Conservation (phyloP, 2,797 vertebrate species). For the Diglossa cyanea region DNA sequence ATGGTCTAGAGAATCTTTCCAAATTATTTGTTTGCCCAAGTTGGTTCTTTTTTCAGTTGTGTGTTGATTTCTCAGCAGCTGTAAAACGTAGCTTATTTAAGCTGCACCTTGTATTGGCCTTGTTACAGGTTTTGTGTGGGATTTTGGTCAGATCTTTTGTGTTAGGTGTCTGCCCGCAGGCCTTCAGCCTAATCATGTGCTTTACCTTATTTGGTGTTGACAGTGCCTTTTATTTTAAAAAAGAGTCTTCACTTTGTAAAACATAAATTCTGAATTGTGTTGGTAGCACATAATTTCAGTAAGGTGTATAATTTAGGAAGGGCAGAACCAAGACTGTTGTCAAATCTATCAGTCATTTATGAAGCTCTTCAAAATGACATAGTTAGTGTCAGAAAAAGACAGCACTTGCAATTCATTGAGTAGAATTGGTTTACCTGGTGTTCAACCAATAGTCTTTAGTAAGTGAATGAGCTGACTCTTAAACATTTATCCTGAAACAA, state of each 20-base stretch:
- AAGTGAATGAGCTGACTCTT: background rate
- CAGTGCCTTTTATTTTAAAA: background rate
- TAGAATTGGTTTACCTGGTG: background rate
- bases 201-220: background rate
- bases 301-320: background rate
- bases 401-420: background rate
- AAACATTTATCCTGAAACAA: background rate
- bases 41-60: background rate
- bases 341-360: background rate
- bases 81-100: background rate
- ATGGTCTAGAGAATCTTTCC: background rate
- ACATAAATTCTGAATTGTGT: background rate
- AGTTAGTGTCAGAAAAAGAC: background rate
- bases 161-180: background rate
- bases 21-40: background rate
- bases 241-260: background rate
- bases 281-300: background rate
- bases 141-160: background rate
- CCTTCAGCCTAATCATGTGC: background rate
- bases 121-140: background rate
- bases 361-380: background rate
- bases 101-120: accelerated
- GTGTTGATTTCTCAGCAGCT: background rate
- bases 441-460: background rate
- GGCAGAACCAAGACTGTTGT: background rate